A percentile compares a stretch with the other conserved stretches of the same genome.
Conservation (phyloP, 2,888 invertebrate species). For the Plagodis dolabraria region DNA sequence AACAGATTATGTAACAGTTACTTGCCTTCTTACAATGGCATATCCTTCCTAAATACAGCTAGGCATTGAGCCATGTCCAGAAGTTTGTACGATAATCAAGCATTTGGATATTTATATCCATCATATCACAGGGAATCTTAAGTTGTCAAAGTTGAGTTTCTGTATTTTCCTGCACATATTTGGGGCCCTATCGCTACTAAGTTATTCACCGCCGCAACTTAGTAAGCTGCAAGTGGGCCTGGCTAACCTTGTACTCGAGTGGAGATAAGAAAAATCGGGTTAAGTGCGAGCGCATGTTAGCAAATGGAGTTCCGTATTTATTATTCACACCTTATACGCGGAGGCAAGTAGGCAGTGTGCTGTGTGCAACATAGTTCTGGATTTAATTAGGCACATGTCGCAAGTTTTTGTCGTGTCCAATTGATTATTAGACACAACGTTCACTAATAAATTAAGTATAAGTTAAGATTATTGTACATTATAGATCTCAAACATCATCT, state of each 20-base stretch:
- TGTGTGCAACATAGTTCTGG: background rate
- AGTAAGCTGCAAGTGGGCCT: conserved; percentile 21
- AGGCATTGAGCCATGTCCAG: no score
- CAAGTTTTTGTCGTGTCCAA: no score
- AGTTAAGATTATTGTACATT: no score
- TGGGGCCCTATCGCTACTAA: conserved; percentile 14
- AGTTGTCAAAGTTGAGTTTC: background rate
- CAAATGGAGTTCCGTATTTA: conserved; percentile 9
- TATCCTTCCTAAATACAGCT: no score
- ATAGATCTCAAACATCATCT: no score
- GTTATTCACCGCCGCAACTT: conserved; percentile 34
- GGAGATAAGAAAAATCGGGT: conserved; percentile 25
- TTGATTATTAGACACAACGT: no score
- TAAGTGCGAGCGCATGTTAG: conserved; percentile 18
- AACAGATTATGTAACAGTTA: no score
- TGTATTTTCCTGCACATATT: background rate
- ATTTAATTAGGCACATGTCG: no score
- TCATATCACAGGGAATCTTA: background rate
- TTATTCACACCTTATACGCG: conserved; percentile 3
- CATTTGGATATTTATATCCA: background rate
- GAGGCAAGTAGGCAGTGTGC: no score
- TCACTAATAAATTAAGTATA: no score
- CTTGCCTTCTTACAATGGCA: no score
- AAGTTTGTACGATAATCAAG: no score
- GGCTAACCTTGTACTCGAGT: conserved; percentile 16